A percentile compares a stretch with the other conserved stretches of the same genome.
Evolutionary conservation across 2,888 invertebrate species (phyloP).

Genomic region (Sarcophaga subvicina): DNA sequence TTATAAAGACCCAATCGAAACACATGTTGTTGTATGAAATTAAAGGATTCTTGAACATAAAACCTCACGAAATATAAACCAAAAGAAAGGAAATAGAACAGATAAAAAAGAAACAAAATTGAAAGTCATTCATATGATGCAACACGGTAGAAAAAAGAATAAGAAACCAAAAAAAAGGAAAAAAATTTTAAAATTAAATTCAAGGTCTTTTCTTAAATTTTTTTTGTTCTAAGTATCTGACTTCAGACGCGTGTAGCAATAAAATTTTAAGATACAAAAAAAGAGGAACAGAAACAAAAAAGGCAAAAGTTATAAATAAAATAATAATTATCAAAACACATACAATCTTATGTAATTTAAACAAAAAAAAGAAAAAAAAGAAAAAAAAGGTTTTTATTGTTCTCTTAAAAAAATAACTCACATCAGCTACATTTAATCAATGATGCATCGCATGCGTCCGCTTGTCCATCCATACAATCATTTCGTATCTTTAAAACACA

Average conservation of each 20-base stretch:
- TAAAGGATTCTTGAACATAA: conserved; percentile 36
- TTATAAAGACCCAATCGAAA: conserved; percentile 6
- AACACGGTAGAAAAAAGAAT: conserved; percentile 5
- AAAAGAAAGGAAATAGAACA: not conserved
- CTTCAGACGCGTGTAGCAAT: conserved; percentile 1
- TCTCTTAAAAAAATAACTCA: conserved; percentile 5
- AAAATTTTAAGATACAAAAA: conserved; percentile 1
- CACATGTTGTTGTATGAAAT: conserved; percentile 44
- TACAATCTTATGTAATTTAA: conserved; percentile 56
- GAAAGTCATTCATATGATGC: conserved; percentile 38
- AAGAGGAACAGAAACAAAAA: conserved; percentile 1
- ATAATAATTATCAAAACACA: conserved; percentile 53
- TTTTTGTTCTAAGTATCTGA: conserved; percentile 18
- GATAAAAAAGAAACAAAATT: conserved; percentile 21
- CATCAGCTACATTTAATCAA: conserved; percentile 53
- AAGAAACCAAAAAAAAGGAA: not conserved
- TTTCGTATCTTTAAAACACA: not conserved
- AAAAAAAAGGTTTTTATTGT: not conserved
- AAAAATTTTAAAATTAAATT: not conserved
- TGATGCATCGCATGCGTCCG: conserved; percentile 33
- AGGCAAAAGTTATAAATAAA: not conserved
- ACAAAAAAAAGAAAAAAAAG: not conserved
- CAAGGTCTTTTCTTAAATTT: conserved; percentile 49
- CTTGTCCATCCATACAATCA: not conserved
- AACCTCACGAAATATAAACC: not conserved